Conservation (phyloP, 2,113 vertebrate species). For the Entelurus aequoreus region DNA sequence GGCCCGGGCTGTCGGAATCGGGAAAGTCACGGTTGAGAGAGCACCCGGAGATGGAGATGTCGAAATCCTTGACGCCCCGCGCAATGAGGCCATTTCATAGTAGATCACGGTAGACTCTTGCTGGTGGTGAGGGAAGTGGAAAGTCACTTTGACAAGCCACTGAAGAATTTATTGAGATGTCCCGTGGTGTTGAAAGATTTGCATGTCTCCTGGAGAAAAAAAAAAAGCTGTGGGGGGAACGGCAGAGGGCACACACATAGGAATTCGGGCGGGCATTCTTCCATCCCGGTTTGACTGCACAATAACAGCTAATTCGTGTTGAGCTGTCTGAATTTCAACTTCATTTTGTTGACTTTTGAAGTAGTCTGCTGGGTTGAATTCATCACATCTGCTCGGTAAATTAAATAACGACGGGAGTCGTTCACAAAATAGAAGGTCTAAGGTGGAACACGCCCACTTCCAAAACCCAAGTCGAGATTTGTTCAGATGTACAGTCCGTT, state of each 20-base stretch:
- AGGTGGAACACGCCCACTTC: neutral
- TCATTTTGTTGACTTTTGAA: conserved; percentile 19
- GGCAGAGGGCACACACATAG: conserved; percentile 23
- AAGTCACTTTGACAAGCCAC: conserved; percentile 69
- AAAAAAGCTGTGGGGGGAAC: conserved; percentile 10
- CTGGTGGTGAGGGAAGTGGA: conserved; percentile 66
- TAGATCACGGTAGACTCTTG: conserved; percentile 52
- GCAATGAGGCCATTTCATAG: conserved; percentile 67
- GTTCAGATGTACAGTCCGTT: too few relatives aligned
- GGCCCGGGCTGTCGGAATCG: conserved; percentile 64
- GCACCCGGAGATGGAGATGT: conserved; percentile 54
- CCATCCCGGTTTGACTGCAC: conserved; percentile 19
- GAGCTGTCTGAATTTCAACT: conserved; percentile 31
- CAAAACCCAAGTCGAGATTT: too few relatives aligned
- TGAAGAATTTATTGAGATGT: conserved; percentile 74
- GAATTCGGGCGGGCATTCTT: conserved; percentile 21
- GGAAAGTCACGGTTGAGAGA: conserved; percentile 70
- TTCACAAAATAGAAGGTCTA: neutral
- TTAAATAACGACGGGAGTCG: neutral
- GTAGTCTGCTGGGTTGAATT: conserved; percentile 41
- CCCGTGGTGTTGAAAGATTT: conserved; percentile 64
- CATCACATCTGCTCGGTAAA: conserved; percentile 23
- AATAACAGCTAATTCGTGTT: conserved; percentile 30
- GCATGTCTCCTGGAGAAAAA: conserved; percentile 50
- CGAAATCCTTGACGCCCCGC: conserved; percentile 57